Evolutionary conservation across 35 echinoderm and acorn worm genomes (phyloP), one percentile per base, ranked within the genome.

Genomic region (Chiridota heheva): DNA sequence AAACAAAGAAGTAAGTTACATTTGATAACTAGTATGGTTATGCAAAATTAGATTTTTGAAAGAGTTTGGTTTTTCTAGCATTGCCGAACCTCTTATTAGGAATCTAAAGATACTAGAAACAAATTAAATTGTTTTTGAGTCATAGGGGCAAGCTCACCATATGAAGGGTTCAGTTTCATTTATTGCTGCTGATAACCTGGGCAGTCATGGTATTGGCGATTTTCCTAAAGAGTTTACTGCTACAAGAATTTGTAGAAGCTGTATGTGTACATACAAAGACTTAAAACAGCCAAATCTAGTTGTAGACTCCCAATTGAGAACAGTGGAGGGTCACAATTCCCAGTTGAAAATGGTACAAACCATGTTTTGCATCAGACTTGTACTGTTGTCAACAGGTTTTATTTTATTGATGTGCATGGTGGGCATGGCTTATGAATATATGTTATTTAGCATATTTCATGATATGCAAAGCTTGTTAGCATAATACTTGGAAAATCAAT

Each of bases 31-130:
- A 20, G 13, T 8, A 37, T 68, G 17, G 31, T 26, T 68, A 20
- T 68, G 64, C 18, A 68, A 39, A 37, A 68, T 30, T 68, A 7
- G 7, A 0, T 68, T 68, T 7, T 6, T 68, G 25, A 8, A 68
- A 32, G 40, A 68, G 18, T 68, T 4, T 68, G 64, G 64, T 7
- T 26, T 32, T 7, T 5, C 5, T 36, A 68, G 40, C 6, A 36
- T 68, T 6, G 34, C 5, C 40, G 64, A 68, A 78, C n/a, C 8
- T 18, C 27, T 78, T 4, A 78, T 78, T 13, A 29, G 35, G 20
- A 13, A 78, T 78, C 75, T 58, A 7, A 39, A 78, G 49, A 78
- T 18, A 7, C 22, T 40, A 78, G 75, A 60, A 78, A 58, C 13
- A 36, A 15, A 31, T 37, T 36, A 36, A 40, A 5, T 71, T 10